Percentiles rank a stretch among this genome's conserved stretches.
These are phyloP conservation scores for Bactericera cockerelli DNA, from an alignment of 1,140 invertebrate species.

Conservation along the genomic window DNA sequence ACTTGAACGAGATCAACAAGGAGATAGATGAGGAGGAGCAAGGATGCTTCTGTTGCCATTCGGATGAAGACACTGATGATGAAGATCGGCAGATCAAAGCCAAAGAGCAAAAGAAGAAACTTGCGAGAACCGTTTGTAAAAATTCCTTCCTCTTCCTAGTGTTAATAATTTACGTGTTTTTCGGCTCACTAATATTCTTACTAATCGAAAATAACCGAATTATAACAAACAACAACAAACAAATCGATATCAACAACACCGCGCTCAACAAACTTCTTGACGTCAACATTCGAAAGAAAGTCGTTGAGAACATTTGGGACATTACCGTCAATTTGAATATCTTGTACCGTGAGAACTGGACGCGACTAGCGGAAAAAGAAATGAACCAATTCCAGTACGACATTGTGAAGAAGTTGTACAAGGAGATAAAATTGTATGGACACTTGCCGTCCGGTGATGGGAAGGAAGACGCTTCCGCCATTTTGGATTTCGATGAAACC, in stretches of 20 bases:
- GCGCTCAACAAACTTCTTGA: conserved; percentile 30
- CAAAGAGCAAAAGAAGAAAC: conserved; percentile 34
- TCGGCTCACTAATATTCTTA: conserved; percentile 84
- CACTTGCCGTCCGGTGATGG: background rate
- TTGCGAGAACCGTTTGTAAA: conserved; percentile 56
- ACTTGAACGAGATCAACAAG: conserved; percentile 17
- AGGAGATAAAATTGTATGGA: conserved; percentile 38
- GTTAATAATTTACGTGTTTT: conserved; percentile 73
- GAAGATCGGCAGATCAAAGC: conserved; percentile 39
- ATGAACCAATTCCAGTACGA: conserved; percentile 78
- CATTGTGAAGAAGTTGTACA: conserved; percentile 57
- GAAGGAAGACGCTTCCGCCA: conserved; percentile 24
- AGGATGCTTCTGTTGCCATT: conserved; percentile 45
- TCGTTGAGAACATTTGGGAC: conserved; percentile 83
- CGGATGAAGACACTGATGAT: conserved; percentile 27
- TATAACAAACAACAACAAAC: conserved; percentile 17
- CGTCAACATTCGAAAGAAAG: conserved; percentile 49
- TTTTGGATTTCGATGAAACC: conserved; percentile 6
- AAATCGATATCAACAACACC: conserved; percentile 15
- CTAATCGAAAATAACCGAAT: conserved; percentile 63
- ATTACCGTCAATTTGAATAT: conserved; percentile 87
- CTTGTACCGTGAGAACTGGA: conserved; percentile 90
- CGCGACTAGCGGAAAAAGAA: conserved; percentile 64
- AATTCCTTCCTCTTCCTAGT: conserved; percentile 76
- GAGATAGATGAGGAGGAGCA: conserved; percentile 22